A percentile compares a stretch with the other conserved stretches of the same genome.
phyloP scores from a whole-genome alignment of 2,888 invertebrate species.

The Phortica okadai region DNA sequence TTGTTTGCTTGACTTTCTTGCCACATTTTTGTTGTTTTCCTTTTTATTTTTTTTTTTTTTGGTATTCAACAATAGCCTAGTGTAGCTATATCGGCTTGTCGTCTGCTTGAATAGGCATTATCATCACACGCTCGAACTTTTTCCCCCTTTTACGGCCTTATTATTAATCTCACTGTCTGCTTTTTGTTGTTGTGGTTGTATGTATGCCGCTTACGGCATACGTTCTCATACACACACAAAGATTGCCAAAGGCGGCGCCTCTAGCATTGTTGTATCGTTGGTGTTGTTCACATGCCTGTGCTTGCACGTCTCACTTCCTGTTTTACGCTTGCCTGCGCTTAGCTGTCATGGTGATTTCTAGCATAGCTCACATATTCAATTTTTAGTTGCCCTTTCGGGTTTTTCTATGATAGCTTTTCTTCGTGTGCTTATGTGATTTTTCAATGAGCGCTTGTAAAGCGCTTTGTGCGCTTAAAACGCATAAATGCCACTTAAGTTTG shows the following conservation, averaged over 20 bases:
- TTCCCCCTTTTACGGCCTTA: slow-evolving; percentile 11
- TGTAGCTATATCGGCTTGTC: not conserved
- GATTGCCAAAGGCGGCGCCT: slow-evolving; percentile 42
- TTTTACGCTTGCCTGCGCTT: slow-evolving; percentile 20
- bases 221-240: not conserved
- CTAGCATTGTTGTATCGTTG: slow-evolving; percentile 32
- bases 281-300: not conserved
- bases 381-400: slow-evolving; percentile 5
- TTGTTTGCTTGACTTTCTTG: slow-evolving; percentile 15
- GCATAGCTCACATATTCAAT: not conserved
- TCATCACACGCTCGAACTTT: slow-evolving; percentile 41
- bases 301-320: slow-evolving; percentile 6
- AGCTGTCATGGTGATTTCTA: slow-evolving; percentile 14
- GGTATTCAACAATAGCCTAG: slow-evolving; percentile 58
- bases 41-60: slow-evolving; percentile 64
- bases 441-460: slow-evolving; percentile 1
- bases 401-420: not conserved
- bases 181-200: not conserved
- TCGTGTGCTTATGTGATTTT: not conserved
- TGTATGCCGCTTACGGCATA: not conserved
- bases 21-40: slow-evolving; percentile 54
- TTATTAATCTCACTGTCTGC: slow-evolving; percentile 24
- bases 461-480: slow-evolving; percentile 24
- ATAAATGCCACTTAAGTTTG: slow-evolving; percentile 27
- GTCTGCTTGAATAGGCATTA: slow-evolving; percentile 65